Conservation (phyloP, 1,140 invertebrate genomes). For the Drosophila ogumai region DNA sequence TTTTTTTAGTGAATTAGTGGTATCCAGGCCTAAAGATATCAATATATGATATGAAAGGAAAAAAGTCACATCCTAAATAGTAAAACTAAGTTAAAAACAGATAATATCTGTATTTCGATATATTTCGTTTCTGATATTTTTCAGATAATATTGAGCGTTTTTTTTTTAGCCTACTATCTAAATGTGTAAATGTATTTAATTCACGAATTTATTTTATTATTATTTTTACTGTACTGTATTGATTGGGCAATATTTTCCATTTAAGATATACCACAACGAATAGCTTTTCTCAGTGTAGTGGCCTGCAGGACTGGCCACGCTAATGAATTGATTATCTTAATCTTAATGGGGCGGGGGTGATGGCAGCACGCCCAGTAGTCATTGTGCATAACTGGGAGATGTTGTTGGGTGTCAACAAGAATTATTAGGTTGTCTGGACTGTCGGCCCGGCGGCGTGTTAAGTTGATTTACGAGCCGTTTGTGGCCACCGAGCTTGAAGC, state of each 20-base stretch:
- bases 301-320: slow-evolving; percentile 18
- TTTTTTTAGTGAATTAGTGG: not conserved
- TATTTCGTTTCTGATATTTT: too few species aligned
- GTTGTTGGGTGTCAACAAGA: slow-evolving; percentile 72
- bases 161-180: too few species aligned
- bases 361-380: slow-evolving; percentile 35
- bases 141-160: too few species aligned
- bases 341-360: slow-evolving; percentile 29
- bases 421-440: slow-evolving; percentile 65
- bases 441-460: slow-evolving; percentile 50
- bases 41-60: too few species aligned
- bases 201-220: not conserved
- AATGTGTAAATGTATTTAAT: not conserved
- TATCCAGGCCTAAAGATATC: too few species aligned
- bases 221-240: not conserved
- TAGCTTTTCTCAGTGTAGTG: slow-evolving; percentile 7
- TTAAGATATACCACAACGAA: too few species aligned
- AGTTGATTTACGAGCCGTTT: slow-evolving; percentile 69
- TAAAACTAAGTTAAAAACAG: too few species aligned
- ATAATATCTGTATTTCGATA: too few species aligned
- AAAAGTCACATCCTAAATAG: too few species aligned
- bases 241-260: not conserved
- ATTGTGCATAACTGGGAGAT: slow-evolving; percentile 69
- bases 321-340: slow-evolving; percentile 83
- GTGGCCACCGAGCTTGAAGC: slow-evolving; percentile 37